These are phyloP conservation scores for Gobiocypris rarus DNA, from an alignment of 2,113 vertebrate species.

Conservation along the genomic window DNA sequence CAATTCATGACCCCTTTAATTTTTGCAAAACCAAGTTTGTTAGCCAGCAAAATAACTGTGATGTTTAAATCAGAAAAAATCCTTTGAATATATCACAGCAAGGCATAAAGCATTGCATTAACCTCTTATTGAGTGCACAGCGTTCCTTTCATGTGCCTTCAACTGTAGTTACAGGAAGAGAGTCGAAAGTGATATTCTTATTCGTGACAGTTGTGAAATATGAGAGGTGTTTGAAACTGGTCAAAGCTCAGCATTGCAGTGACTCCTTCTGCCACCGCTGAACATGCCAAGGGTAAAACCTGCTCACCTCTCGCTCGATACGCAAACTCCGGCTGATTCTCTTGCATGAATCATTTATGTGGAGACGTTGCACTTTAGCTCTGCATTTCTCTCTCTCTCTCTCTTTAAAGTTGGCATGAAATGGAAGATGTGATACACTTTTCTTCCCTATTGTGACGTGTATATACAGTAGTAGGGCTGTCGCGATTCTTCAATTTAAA, in stretches of 20 bases:
- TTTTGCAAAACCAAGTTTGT: not conserved
- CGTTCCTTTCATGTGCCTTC: not conserved
- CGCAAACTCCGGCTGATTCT: not conserved
- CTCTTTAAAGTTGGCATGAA: not conserved
- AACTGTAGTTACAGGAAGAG: not conserved
- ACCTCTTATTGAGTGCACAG: too few relatives aligned
- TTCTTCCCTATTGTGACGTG: too few relatives aligned
- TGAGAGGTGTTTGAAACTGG: constrained; percentile 1
- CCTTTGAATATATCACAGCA: not conserved
- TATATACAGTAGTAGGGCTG: too few relatives aligned
- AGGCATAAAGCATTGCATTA: not conserved
- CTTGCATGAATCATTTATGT: constrained; percentile 24
- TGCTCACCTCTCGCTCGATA: not conserved
- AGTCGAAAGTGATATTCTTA: not conserved
- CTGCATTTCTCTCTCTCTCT: not conserved
- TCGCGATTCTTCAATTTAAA: too few relatives aligned
- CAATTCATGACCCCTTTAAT: not conserved
- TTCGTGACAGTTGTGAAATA: not conserved
- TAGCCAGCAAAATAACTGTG: not conserved
- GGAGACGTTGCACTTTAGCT: constrained; percentile 13
- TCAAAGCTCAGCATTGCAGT: not conserved
- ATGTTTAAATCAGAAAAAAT: not conserved
- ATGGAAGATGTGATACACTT: too few relatives aligned
- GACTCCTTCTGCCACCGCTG: not conserved
- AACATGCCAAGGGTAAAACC: constrained; percentile 3